phyloP scores from a whole-genome alignment of 2,797 vertebrate genomes.

The Mycteria americana region DNA sequence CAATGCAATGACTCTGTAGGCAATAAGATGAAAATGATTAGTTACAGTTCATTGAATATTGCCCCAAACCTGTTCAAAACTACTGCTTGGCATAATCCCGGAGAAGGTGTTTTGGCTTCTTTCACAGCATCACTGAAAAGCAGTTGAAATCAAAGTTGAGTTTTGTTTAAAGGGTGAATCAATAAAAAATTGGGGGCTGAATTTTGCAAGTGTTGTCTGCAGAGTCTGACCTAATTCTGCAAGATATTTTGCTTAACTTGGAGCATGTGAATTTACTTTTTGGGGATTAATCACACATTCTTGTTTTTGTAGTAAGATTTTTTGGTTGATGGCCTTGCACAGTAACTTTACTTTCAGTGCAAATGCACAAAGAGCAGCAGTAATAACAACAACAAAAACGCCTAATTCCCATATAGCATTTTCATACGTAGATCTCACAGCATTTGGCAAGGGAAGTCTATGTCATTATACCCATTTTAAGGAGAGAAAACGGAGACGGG shows the following conservation, averaged over 20 bases:
- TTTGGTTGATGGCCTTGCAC: neutral
- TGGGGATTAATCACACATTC: neutral
- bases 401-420: neutral
- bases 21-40: conserved; percentile 31
- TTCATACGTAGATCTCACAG: neutral
- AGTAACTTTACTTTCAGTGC: neutral
- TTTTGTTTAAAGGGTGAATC: neutral
- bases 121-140: neutral
- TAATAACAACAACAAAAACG: neutral
- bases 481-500: neutral
- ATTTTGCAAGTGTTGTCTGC: neutral
- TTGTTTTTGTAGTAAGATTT: neutral
- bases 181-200: neutral
- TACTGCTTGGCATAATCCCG: conserved; percentile 15
- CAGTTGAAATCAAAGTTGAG: neutral
- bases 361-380: neutral
- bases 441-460: neutral
- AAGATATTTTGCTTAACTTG: neutral
- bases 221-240: neutral
- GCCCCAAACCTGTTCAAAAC: conserved; percentile 34
- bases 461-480: neutral
- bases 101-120: neutral
- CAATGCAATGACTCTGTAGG: conserved; percentile 25
- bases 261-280: neutral
- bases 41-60: conserved; percentile 3